These are phyloP conservation scores for Mycteria americana DNA, from an alignment of 2,797 vertebrate genomes.

Conservation along the genomic window DNA sequence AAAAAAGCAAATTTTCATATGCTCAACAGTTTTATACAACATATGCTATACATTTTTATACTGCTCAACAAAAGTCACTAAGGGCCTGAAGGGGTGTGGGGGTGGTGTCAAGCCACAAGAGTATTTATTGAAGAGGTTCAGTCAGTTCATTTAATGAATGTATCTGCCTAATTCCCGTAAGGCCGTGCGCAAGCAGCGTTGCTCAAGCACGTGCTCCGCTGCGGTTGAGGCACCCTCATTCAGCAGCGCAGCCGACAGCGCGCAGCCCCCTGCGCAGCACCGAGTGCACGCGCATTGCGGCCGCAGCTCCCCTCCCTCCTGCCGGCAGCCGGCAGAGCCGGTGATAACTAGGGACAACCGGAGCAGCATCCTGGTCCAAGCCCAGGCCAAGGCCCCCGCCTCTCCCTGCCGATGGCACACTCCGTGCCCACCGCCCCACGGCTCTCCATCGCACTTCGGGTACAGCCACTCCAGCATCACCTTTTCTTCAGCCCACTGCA, in stretches of 20 bases:
- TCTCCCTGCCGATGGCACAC: neutral
- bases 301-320: neutral
- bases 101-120: neutral
- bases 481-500: neutral
- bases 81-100: neutral
- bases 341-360: fast-evolving
- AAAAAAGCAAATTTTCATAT: neutral
- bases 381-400: neutral
- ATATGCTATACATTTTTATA: too few species aligned
- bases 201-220: neutral
- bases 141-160: neutral
- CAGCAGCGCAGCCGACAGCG: neutral
- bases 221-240: neutral
- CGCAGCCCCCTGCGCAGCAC: neutral
- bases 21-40: too few species aligned
- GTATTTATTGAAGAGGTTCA: neutral
- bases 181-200: neutral
- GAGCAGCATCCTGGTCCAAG: fast-evolving
- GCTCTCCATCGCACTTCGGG: too few species aligned
- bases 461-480: neutral
- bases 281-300: neutral
- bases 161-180: neutral
- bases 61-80: neutral
- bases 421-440: neutral
- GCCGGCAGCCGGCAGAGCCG: neutral